A percentile compares a stretch with the other conserved stretches of the same genome.
phyloP scores from a whole-genome alignment of 1,140 invertebrate genomes.

The Batillaria attramentaria region DNA sequence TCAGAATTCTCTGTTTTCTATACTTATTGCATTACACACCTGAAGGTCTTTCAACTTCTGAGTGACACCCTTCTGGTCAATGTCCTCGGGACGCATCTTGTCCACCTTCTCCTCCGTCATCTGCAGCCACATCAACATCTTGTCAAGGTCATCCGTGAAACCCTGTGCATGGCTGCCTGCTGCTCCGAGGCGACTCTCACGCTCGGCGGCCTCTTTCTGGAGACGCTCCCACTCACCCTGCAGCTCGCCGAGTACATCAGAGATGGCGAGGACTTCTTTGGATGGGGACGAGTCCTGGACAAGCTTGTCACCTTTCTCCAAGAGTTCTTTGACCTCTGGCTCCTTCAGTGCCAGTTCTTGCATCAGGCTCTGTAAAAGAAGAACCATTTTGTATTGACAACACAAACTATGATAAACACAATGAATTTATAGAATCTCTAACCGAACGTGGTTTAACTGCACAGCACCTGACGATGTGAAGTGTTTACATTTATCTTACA shows the following conservation, averaged over 20 bases:
- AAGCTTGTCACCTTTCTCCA: constrained; percentile 91
- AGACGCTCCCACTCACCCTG: constrained; percentile 58
- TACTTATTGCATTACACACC: constrained; percentile 61
- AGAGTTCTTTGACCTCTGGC: constrained; percentile 71
- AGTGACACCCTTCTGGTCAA: constrained; percentile 89
- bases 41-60: constrained; percentile 92
- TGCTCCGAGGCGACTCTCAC: constrained; percentile 54
- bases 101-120: constrained; percentile 89
- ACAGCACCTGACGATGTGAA: too few relatives aligned
- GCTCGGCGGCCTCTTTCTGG: constrained; percentile 49
- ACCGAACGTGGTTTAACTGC: too few relatives aligned
- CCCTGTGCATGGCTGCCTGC: constrained; percentile 87
- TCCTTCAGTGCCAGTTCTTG: constrained; percentile 58
- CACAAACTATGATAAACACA: not conserved
- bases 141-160: constrained; percentile 87
- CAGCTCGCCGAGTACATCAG: constrained; percentile 53
- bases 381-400: not conserved
- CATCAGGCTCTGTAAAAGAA: constrained; percentile 50
- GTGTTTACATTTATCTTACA: too few relatives aligned
- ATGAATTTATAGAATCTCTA: not conserved
- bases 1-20: not conserved
- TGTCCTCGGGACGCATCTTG: constrained; percentile 85
- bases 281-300: constrained; percentile 75
- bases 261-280: constrained; percentile 46
- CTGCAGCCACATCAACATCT: constrained; percentile 89